phyloP scores from a whole-genome alignment of 1,140 invertebrate species.

The Globodera ellingtonae region DNA sequence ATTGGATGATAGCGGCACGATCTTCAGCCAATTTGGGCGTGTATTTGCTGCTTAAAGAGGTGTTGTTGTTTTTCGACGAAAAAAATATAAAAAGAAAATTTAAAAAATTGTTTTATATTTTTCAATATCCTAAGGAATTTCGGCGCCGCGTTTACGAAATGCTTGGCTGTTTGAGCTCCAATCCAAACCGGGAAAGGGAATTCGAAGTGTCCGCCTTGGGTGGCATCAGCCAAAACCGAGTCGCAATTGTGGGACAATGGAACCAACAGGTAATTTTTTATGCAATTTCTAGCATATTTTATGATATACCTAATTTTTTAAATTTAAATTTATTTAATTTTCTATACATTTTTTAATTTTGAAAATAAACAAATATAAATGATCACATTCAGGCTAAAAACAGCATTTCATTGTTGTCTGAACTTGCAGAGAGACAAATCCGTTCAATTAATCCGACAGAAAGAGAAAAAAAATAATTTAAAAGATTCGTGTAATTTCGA shows the following conservation, averaged over 20 bases:
- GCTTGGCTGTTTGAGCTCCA: slow-evolving; percentile 31
- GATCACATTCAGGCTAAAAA: neutral
- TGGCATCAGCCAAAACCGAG: neutral
- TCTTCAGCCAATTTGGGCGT: slow-evolving; percentile 41
- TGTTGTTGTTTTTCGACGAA: neutral
- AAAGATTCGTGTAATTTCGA: neutral
- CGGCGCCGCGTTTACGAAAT: slow-evolving; percentile 34
- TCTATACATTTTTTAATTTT: no score
- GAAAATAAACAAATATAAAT: no score
- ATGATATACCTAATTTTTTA: no score
- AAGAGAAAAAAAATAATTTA: neutral
- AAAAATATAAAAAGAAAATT: no score
- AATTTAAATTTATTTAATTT: no score
- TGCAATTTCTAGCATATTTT: no score
- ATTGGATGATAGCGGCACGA: slow-evolving; percentile 41
- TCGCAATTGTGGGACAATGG: neutral
- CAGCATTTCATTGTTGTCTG: neutral
- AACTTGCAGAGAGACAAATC: neutral
- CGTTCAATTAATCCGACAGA: neutral
- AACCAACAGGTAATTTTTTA: neutral
- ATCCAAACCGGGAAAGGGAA: slow-evolving; percentile 2
- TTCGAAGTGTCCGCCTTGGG: neutral
- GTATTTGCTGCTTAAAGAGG: slow-evolving; percentile 36
- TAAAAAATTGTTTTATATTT: neutral
- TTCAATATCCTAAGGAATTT: slow-evolving; percentile 21